phyloP scores from a whole-genome alignment of 2,888 invertebrate genomes.

The Callosobruchus maculatus region DNA sequence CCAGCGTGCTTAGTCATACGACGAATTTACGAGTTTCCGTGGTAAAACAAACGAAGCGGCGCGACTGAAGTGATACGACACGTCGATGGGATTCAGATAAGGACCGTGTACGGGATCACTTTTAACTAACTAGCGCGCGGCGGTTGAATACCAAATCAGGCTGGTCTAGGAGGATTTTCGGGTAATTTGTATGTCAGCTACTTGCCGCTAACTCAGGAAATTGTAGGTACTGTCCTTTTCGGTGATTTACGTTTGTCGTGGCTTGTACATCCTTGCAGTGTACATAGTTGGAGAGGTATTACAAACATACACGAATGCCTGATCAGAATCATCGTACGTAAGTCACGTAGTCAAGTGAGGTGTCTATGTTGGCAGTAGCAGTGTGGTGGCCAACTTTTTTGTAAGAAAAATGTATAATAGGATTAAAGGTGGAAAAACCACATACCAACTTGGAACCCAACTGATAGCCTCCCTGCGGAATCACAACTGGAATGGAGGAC shows the following conservation, averaged over 20 bases:
- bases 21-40: conserved; percentile 31
- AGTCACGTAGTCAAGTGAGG: too few species aligned
- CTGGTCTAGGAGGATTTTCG: neutral
- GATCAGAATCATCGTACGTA: too few species aligned
- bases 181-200: neutral
- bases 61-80: conserved; percentile 29
- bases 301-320: too few species aligned
- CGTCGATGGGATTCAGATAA: conserved; percentile 28
- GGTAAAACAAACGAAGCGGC: conserved; percentile 30
- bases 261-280: neutral
- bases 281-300: too few species aligned
- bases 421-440: too few species aligned
- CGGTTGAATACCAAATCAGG: conserved; percentile 29
- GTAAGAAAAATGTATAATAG: too few species aligned
- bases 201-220: neutral
- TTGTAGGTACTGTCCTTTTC: neutral
- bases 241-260: neutral
- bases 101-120: conserved; percentile 18
- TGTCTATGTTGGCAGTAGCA: too few species aligned
- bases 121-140: conserved; percentile 30
- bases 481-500: too few species aligned
- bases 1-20: conserved; percentile 33
- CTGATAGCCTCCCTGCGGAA: too few species aligned
- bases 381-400: too few species aligned
- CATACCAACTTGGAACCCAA: too few species aligned